Evolutionary conservation across 2,113 vertebrate species (phyloP).

Genomic region (Hippocampus guttulatus): DNA sequence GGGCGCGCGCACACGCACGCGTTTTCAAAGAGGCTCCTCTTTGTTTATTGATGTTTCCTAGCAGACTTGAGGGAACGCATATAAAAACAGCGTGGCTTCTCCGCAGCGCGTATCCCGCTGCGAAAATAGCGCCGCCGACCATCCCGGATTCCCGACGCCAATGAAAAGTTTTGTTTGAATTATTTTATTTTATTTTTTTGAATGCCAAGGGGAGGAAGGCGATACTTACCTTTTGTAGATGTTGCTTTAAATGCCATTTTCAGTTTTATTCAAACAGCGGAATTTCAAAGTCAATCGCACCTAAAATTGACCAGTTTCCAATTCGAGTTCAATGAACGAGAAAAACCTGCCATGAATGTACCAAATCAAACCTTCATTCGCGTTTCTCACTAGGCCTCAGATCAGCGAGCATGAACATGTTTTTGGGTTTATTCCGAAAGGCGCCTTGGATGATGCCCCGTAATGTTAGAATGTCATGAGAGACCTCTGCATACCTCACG

Average conservation of each 20-base stretch:
- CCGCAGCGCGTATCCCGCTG: conserved; percentile 11
- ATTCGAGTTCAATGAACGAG: not conserved
- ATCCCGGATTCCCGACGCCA: conserved; percentile 23
- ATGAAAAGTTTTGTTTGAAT: conserved; percentile 40
- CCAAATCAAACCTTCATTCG: not conserved
- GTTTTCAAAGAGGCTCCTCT: conserved; percentile 27
- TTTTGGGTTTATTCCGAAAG: not conserved
- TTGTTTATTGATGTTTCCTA: conserved; percentile 25
- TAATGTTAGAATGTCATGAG: not conserved
- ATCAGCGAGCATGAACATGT: not conserved
- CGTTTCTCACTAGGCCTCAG: not conserved
- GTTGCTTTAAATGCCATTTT: conserved; percentile 20
- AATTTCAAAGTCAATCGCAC: not conserved
- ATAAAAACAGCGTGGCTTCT: conserved; percentile 17
- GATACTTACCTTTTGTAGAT: conserved; percentile 19
- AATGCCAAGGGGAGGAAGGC: conserved; percentile 14
- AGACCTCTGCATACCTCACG: not conserved
- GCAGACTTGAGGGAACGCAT: conserved; percentile 19
- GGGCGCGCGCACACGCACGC: not conserved
- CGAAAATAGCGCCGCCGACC: conserved; percentile 19
- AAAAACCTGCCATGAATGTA: not conserved
- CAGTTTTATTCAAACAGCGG: not conserved
- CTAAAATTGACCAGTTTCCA: not conserved
- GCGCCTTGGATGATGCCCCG: not conserved
- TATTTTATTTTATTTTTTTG: conserved; percentile 11